These are phyloP conservation scores for Pelagia noctiluca DNA, from an alignment of 30 jellyfish, hydroid and myxozoan species.

Conservation along the genomic window DNA sequence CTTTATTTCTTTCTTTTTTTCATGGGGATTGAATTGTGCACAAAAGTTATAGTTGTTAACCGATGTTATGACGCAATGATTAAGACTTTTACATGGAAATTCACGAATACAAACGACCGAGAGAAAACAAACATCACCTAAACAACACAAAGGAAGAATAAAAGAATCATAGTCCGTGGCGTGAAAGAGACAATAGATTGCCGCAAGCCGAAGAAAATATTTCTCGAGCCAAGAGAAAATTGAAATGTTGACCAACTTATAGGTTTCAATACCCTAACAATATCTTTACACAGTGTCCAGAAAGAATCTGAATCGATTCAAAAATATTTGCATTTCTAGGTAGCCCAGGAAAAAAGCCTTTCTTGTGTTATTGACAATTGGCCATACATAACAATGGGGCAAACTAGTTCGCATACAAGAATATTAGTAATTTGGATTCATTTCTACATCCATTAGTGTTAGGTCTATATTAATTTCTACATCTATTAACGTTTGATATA, in stretches of 20 bases:
- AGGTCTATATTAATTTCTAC: too few species aligned
- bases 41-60: too few species aligned
- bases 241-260: not conserved
- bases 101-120: too few species aligned
- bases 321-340: not conserved
- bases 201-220: not conserved
- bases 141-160: too few species aligned
- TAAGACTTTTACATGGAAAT: too few species aligned
- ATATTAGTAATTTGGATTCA: not conserved
- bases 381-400: not conserved
- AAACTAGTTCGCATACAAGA: not conserved
- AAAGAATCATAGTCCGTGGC: not conserved
- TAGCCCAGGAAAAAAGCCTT: conserved; percentile 1
- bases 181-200: not conserved
- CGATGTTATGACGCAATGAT: too few species aligned
- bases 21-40: too few species aligned
- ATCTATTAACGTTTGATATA: too few species aligned
- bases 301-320: not conserved
- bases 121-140: too few species aligned
- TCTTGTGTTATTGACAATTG: not conserved
- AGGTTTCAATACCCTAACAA: not conserved
- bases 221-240: conserved; percentile 1
- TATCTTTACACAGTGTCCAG: not conserved
- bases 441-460: too few species aligned
- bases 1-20: too few species aligned